Conservation (phyloP, 2,888 invertebrate species). For the Cheiracanthium punctorium region DNA sequence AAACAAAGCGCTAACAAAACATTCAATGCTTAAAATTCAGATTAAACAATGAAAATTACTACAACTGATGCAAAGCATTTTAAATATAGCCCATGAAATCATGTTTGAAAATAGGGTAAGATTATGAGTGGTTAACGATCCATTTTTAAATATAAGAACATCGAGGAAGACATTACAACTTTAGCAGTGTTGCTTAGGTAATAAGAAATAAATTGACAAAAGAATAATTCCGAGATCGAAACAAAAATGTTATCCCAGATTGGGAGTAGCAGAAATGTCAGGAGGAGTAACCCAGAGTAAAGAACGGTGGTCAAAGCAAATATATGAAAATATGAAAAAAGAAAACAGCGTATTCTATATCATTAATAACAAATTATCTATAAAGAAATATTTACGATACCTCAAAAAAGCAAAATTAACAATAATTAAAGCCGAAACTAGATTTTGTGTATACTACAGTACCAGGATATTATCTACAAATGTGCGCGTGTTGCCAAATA, state of each 20-base stretch:
- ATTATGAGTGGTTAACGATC: no score
- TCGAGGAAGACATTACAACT: no score
- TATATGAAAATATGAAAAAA: neutral
- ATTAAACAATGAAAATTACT: no score
- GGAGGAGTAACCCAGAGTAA: constrained; percentile 20
- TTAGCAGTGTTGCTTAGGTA: neutral
- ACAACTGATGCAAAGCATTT: no score
- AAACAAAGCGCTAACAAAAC: no score
- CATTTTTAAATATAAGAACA: no score
- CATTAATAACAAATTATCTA: neutral
- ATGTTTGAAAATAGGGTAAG: no score
- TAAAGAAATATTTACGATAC: neutral
- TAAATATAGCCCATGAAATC: no score
- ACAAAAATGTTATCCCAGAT: neutral
- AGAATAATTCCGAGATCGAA: neutral
- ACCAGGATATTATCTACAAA: neutral
- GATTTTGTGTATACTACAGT: neutral
- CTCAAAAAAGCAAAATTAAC: constrained; percentile 29
- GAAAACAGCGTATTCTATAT: neutral
- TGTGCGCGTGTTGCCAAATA: neutral
- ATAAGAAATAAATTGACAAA: neutral
- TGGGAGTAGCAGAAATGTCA: constrained; percentile 38
- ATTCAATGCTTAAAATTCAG: no score
- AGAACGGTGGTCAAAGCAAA: neutral
- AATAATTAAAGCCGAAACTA: constrained; percentile 32